Evolutionary conservation across 2,113 vertebrate species (phyloP).

Genomic region (Heptranchias perlo): DNA sequence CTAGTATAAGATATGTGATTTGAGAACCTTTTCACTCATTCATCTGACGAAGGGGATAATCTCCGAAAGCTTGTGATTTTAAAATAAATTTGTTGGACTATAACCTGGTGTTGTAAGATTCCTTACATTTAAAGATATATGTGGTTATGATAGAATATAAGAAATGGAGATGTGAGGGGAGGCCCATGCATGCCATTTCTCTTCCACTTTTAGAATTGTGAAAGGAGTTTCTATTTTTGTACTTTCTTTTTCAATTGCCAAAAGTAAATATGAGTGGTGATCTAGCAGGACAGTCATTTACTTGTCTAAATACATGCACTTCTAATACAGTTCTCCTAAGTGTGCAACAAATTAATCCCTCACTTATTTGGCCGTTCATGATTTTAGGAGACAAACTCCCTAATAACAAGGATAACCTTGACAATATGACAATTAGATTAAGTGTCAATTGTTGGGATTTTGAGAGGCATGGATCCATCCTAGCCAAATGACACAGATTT

Average conservation of each 20-base stretch:
- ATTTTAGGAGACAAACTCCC: too few relatives aligned
- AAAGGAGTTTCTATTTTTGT: conserved; percentile 30
- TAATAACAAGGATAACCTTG: neutral
- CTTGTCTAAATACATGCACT: neutral
- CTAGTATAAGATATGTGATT: too few relatives aligned
- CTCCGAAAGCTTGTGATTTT: too few relatives aligned
- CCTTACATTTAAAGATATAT: conserved; percentile 5
- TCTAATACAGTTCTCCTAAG: neutral
- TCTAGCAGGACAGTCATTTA: neutral
- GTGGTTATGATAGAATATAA: neutral
- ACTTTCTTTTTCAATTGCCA: neutral
- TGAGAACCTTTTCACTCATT: too few relatives aligned
- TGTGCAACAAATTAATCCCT: neutral
- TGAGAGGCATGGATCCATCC: neutral
- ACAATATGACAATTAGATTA: neutral
- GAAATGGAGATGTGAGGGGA: neutral
- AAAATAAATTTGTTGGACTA: too few relatives aligned
- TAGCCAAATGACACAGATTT: neutral
- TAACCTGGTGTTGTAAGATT: too few relatives aligned
- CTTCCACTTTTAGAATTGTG: neutral
- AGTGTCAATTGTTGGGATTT: neutral
- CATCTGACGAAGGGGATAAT: too few relatives aligned
- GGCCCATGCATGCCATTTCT: too few relatives aligned
- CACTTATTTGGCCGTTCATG: neutral
- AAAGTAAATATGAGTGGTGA: neutral